Conservation (phyloP, 2,888 invertebrate species). For the Lithophane ornitopus region DNA sequence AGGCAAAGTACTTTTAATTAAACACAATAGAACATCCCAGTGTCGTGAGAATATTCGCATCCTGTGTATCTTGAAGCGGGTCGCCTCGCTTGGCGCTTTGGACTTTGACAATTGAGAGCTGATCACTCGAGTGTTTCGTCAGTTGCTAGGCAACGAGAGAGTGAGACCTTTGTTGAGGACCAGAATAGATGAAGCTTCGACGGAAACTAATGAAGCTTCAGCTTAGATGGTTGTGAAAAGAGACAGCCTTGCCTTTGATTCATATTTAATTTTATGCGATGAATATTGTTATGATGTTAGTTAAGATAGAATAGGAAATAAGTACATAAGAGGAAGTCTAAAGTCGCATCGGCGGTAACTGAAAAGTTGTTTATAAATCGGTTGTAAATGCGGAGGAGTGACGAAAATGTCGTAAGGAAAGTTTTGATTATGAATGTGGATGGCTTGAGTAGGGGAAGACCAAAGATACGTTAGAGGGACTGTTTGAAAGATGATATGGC, state of each 20-base stretch:
- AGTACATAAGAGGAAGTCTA: no score
- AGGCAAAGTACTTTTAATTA: background rate
- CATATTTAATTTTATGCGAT: background rate
- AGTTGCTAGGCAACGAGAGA: slow-evolving; percentile 40
- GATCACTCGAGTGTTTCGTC: slow-evolving; percentile 16
- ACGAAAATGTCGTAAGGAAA: no score
- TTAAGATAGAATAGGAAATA: no score
- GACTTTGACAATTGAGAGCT: slow-evolving; percentile 16
- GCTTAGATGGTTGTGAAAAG: background rate
- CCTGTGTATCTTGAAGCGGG: background rate
- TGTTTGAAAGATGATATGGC: no score
- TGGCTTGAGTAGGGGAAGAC: no score
- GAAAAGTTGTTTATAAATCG: no score
- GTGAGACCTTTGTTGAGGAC: background rate
- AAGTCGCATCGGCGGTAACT: no score
- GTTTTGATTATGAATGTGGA: no score
- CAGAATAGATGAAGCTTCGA: background rate
- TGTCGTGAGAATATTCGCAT: slow-evolving; percentile 1
- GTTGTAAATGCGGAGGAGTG: no score
- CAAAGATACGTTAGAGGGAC: no score
- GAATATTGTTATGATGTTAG: background rate
- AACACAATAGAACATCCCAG: slow-evolving; percentile 2
- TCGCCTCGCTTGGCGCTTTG: background rate
- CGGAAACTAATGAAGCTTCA: slow-evolving; percentile 5
- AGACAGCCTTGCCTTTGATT: background rate